These are phyloP conservation scores for Acipenser transmontanus DNA, from an alignment of 2,797 vertebrate species.

Conservation along the genomic window DNA sequence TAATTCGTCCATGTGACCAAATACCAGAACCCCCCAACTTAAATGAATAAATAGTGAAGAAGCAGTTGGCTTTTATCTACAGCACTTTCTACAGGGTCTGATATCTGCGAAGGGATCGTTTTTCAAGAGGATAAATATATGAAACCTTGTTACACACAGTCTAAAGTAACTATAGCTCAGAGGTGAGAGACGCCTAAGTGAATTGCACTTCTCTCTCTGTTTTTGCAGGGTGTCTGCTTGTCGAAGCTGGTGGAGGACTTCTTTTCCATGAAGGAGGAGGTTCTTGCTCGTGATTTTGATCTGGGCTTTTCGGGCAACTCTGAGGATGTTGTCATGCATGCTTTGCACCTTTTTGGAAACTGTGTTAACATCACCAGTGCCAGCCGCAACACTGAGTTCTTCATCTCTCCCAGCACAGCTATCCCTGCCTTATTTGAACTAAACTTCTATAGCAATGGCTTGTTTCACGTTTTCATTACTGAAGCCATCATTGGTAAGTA, in stretches of 20 bases:
- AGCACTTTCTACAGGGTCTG: too few relatives aligned
- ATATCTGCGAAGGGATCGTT: too few relatives aligned
- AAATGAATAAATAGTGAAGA: too few relatives aligned
- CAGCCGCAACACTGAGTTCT: constrained; percentile 85
- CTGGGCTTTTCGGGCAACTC: constrained; percentile 96
- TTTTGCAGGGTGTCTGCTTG: constrained; percentile 76
- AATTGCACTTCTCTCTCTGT: too few relatives aligned
- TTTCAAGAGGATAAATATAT: too few relatives aligned
- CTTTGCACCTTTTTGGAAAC: constrained; percentile 88
- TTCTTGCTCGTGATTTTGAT: constrained; percentile 90
- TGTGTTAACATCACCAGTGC: constrained; percentile 87
- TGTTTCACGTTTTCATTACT: constrained; percentile 90
- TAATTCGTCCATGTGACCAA: too few relatives aligned
- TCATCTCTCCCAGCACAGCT: constrained; percentile 77
- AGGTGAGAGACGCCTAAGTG: too few relatives aligned
- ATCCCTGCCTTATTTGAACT: constrained; percentile 91
- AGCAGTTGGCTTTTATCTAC: too few relatives aligned
- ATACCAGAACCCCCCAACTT: too few relatives aligned
- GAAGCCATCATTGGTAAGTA: constrained; percentile 86
- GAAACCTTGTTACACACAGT: too few relatives aligned
- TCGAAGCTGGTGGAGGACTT: constrained; percentile 95
- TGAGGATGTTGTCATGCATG: constrained; percentile 96
- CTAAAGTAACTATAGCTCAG: too few relatives aligned
- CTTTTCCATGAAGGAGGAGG: constrained; percentile 98
- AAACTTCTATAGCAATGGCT: constrained; percentile 96